Evolutionary conservation across 64 coral and sea anemone genomes (phyloP).

Genomic region (Actinia equina): DNA sequence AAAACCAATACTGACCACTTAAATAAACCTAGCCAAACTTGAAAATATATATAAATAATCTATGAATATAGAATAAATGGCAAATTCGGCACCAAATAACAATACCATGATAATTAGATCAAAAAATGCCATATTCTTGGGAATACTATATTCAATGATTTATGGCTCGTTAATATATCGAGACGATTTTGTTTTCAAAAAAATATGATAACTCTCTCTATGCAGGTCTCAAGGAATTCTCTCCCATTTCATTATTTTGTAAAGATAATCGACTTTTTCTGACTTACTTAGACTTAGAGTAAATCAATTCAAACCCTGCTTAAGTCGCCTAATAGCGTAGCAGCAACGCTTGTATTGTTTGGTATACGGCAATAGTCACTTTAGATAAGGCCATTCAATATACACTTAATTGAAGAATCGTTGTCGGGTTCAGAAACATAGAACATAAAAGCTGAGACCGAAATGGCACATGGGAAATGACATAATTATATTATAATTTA

Average conservation of each 20-base stretch:
- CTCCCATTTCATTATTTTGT: background rate
- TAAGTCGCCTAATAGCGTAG: background rate
- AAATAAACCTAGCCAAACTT: background rate
- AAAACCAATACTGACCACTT: background rate
- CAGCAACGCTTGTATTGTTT: background rate
- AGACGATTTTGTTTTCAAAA: background rate
- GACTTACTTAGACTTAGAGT: background rate
- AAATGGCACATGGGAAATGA: no score
- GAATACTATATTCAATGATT: background rate
- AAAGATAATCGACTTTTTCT: no score
- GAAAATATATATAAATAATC: slow-evolving; percentile 10
- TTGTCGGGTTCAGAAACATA: no score
- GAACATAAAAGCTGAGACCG: no score
- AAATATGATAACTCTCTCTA: background rate
- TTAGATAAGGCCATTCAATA: background rate
- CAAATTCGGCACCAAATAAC: background rate
- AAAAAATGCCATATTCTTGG: background rate
- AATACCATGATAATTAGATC: background rate
- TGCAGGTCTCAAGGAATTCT: background rate
- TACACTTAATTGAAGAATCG: no score
- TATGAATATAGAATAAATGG: background rate
- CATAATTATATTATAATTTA: no score
- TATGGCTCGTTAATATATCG: background rate
- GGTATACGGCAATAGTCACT: background rate
- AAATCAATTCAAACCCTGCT: background rate